Conservation (phyloP, 2,113 vertebrate species). For the Gallinago media region DNA sequence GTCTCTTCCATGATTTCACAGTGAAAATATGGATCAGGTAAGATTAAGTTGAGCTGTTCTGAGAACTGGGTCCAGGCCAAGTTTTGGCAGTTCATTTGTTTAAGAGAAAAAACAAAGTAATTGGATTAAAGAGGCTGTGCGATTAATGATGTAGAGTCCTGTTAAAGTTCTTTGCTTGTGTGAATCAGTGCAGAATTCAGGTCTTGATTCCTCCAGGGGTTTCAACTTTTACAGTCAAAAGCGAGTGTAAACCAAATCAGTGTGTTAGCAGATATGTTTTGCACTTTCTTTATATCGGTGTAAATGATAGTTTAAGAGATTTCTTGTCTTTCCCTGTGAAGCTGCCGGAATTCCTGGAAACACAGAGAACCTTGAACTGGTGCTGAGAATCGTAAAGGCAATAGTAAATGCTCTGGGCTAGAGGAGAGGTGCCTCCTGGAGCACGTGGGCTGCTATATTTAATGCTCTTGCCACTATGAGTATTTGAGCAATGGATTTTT, state of each 20-base stretch:
- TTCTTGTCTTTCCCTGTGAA: background rate
- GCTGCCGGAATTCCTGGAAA: background rate
- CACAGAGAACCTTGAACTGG: background rate
- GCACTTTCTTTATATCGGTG: background rate
- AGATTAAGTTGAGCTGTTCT: background rate
- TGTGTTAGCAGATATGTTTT: background rate
- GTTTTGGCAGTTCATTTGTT: conserved; percentile 36
- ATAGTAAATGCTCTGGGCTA: background rate
- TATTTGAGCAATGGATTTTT: background rate
- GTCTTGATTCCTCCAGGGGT: background rate
- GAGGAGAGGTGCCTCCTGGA: background rate
- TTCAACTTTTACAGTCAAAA: conserved; percentile 4
- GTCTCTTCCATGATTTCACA: background rate
- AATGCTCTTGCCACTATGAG: background rate
- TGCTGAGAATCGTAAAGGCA: background rate
- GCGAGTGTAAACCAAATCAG: background rate
- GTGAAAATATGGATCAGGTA: background rate
- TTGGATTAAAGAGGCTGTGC: conserved; percentile 7
- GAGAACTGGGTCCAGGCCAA: conserved; percentile 1
- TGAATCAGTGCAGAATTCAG: background rate
- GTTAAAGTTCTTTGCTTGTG: conserved; percentile 1
- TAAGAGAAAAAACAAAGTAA: conserved; percentile 35
- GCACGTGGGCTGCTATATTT: background rate
- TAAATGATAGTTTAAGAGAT: background rate
- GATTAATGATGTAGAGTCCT: background rate